Percentiles rank a stretch among this genome's conserved stretches.
phyloP scores from a whole-genome alignment of 92 coral and sea anemone genomes.

The Zoanthus sansibaricus region DNA sequence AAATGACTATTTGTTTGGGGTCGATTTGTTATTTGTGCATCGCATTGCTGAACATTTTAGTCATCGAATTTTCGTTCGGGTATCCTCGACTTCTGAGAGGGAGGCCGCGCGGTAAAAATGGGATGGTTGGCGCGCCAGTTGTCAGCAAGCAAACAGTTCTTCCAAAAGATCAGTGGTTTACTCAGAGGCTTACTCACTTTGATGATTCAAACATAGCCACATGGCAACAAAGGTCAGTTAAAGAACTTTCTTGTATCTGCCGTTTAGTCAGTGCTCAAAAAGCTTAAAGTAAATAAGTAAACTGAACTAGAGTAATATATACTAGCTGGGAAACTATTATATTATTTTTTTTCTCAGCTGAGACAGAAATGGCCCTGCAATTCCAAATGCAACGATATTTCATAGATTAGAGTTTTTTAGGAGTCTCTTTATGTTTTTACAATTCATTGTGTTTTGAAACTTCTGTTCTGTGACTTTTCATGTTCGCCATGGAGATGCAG shows the following conservation, averaged over 20 bases:
- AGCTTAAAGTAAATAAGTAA: neutral
- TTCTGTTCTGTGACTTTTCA: neutral
- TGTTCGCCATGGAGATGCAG: neutral
- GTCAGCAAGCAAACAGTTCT: conserved; percentile 54
- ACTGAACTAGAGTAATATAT: neutral
- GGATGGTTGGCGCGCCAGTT: conserved; percentile 82
- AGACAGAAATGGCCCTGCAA: no score
- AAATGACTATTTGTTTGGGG: conserved; percentile 4
- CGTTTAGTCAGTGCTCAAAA: neutral
- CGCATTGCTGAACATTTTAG: conserved; percentile 31
- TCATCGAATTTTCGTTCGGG: conserved; percentile 5
- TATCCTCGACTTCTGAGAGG: conserved; percentile 84
- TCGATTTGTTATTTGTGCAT: neutral
- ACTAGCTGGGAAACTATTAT: no score
- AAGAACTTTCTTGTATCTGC: neutral
- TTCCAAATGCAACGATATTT: no score
- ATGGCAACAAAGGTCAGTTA: conserved; percentile 81
- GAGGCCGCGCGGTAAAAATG: conserved; percentile 83
- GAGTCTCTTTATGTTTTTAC: neutral
- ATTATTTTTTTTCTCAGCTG: no score
- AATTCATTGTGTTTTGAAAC: neutral
- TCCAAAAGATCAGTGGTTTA: conserved; percentile 92
- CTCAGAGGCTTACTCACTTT: conserved; percentile 89
- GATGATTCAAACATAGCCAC: conserved; percentile 90
- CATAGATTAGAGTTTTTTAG: no score